Evolutionary conservation across 2,888 invertebrate species (phyloP).

Genomic region (Agriopis marginaria): DNA sequence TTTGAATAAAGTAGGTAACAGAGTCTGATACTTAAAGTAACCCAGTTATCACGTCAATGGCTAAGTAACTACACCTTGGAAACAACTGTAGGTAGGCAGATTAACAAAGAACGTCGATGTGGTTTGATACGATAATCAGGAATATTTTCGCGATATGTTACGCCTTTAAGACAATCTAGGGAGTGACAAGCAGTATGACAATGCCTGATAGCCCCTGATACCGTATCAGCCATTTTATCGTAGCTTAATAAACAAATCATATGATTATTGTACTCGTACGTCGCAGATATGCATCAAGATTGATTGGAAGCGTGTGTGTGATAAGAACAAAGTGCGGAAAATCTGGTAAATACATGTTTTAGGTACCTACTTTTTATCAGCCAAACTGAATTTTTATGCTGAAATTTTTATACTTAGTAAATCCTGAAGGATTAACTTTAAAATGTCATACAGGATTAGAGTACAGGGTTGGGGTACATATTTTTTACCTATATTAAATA

Average conservation of each 20-base stretch:
- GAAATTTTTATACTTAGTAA: too few species aligned
- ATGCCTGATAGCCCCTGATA: constrained; percentile 35
- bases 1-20: too few species aligned
- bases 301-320: constrained; percentile 26
- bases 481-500: too few species aligned
- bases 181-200: constrained; percentile 29
- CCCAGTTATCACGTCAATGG: too few species aligned
- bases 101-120: neutral
- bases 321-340: constrained; percentile 25
- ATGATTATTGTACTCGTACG: constrained; percentile 35
- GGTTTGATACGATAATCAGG: neutral
- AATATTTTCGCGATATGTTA: constrained; percentile 1
- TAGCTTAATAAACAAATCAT: constrained; percentile 40
- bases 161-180: constrained; percentile 19
- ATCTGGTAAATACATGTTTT: constrained; percentile 2
- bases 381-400: too few species aligned
- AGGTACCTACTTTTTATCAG: neutral
- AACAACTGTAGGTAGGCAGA: neutral
- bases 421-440: too few species aligned
- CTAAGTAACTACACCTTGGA: neutral
- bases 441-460: too few species aligned
- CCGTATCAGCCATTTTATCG: constrained; percentile 32
- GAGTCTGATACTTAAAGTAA: too few species aligned
- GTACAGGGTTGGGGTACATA: too few species aligned
- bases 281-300: constrained; percentile 37